Conservation (phyloP, 2,797 vertebrate species). For the Anguilla marmorata region DNA sequence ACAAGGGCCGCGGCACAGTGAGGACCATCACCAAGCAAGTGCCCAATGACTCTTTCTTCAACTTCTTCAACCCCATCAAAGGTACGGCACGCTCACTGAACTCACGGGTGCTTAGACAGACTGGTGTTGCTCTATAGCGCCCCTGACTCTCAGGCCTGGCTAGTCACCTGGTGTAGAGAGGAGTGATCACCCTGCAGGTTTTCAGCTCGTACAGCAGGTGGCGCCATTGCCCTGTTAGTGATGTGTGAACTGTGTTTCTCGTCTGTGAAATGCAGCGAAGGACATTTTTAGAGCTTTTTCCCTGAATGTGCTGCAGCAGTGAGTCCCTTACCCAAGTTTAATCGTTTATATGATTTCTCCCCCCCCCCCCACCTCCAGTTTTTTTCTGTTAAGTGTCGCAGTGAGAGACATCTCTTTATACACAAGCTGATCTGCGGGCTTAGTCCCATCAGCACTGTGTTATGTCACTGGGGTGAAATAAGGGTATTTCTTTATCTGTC, state of each 20-base stretch:
- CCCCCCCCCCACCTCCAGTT: background rate
- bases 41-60: conserved; percentile 95
- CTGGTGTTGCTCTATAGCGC: background rate
- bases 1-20: conserved; percentile 94
- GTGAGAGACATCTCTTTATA: too few species aligned
- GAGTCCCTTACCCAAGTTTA: background rate
- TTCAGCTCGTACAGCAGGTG: conserved; percentile 6
- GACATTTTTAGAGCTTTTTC: background rate
- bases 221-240: background rate
- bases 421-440: too few species aligned
- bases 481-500: background rate
- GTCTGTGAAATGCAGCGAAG: background rate
- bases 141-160: background rate
- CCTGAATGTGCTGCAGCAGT: background rate
- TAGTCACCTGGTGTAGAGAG: background rate
- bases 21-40: conserved; percentile 94
- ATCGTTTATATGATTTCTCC: background rate
- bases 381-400: too few species aligned
- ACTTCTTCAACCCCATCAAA: conserved; percentile 95
- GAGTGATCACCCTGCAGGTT: background rate
- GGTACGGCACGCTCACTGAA: conserved; percentile 66
- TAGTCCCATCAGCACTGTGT: too few species aligned
- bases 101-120: background rate
- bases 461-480: too few species aligned
- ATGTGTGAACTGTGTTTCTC: background rate